phyloP scores from a whole-genome alignment of 2,113 vertebrate species.

The Callipepla squamata region DNA sequence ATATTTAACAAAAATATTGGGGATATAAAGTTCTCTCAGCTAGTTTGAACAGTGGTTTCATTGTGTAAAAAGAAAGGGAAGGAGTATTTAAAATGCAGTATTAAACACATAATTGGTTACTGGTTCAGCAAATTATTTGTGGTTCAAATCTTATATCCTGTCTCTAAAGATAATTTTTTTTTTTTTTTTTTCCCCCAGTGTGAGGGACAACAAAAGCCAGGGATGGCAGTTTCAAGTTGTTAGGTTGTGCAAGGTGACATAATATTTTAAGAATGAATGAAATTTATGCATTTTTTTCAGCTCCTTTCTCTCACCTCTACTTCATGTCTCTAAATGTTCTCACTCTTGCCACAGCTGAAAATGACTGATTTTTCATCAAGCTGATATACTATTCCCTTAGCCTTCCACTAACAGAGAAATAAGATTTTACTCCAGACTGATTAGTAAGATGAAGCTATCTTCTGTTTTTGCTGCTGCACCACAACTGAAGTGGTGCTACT shows the following conservation, averaged over 20 bases:
- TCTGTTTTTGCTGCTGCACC: neutral
- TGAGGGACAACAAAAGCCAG: neutral
- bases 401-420: neutral
- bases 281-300: neutral
- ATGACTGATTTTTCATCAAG: neutral
- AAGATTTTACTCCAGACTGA: neutral
- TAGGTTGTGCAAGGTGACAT: neutral
- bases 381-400: neutral
- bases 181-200: neutral
- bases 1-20: slow-evolving; percentile 83
- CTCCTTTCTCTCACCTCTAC: neutral
- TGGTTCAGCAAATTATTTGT: neutral
- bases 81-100: neutral
- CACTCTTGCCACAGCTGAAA: neutral
- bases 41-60: neutral
- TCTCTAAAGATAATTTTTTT: neutral
- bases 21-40: slow-evolving; percentile 62
- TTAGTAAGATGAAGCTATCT: neutral
- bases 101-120: neutral
- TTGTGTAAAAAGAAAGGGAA: slow-evolving; percentile 1
- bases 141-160: neutral
- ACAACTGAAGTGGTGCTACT: neutral
- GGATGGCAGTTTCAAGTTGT: neutral
- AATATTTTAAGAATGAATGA: neutral
- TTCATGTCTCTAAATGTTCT: neutral